Evolutionary conservation across 2,113 vertebrate species (phyloP), one percentile per base, ranked within the genome.

Genomic region (Dendrocopos noguchii): DNA sequence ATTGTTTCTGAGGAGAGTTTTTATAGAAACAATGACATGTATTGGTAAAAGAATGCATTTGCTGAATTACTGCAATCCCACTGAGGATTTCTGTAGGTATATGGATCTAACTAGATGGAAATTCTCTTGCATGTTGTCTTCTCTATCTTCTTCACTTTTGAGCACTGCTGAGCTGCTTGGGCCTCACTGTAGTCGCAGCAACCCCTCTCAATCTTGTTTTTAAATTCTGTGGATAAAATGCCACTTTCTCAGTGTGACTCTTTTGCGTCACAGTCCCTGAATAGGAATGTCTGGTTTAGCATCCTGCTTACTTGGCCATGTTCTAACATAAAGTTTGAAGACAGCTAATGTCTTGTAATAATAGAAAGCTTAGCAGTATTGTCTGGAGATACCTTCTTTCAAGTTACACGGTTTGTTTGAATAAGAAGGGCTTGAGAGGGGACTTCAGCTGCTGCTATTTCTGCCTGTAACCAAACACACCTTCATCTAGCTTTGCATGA

Each of bases 401-500:
- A 71, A 34, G n/a, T 70, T 81, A n/a, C 44, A 15, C 24, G 8
- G 19, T 95, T 78, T 3, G 8, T 44, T 91, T 80, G 77, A 95
- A 63, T 87, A 84, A 95, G 84, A 93, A 93, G 85, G 87, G 83
- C 67, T 95, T 96, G 97, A 98, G 98, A 98, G 98, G 97, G 97
- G 93, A 94, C 84, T 96, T 90, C 28, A 93, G 83, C 92, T 93
- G 94, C 94, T 94, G 52, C 87, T 94, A 15, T 78, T 90, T 82
- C 91, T 92, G 95, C 71, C 93, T 80, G 36, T 88, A 85, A 53
- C 46, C 64, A 86, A 90, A 90, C 81, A 91, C 2, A 85, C 95
- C 96, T 96, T 95, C 92, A 97, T 88, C 84, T 75, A 92, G 97
- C 96, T 97, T 97, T 98, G 98, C 98, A 98, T 98, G 98, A 36